Evolutionary conservation across 2,113 vertebrate genomes (phyloP), one percentile per base, ranked within the genome.

Genomic region (Mesocricetus auratus): DNA sequence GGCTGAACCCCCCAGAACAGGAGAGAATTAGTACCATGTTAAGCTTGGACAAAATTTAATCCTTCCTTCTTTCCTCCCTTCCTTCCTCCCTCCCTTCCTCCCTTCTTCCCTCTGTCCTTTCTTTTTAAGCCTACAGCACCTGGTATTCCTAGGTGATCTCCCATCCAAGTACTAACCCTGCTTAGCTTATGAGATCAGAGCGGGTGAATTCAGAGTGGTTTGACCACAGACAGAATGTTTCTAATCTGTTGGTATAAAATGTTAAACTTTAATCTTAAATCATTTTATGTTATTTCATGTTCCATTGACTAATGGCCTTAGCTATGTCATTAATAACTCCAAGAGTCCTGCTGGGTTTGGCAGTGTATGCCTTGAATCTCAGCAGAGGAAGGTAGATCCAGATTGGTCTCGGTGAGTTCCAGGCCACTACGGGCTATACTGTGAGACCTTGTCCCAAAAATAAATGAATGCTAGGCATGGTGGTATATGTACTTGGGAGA

Each of bases 301-400:
- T 94, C 95, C 16, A 60, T 91, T 95, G 73, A 83, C 68, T 96
- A 39, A n/a, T 94, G 60, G 12, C 50, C 50, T 53, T 93, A 56
- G 81, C 8, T 2, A 33, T 93, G 39, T 31, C 53, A 94, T 96
- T 93, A 69, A 39, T 93, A 92, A 62, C 94, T 96, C 47, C 45
- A 11, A 50, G 66, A 17, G 9, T 89, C 17, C 39, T 85, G n/a
- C 58, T 64, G n/a, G 39, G 39, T 64, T 64, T 85, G 58, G 81
- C 4, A 83, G 81, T 39, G 26, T 7, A 39, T 7, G 0, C 79
- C 79, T 33, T 82, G 39, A 60, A 39, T 58, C 53, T 58, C 2
- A n/a, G 4, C 53, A 56, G 78, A 58, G 78, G 53, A 33, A 82
- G 22, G 12, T n/a, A n/a, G n/a, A n/a, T n/a, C 50, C 19, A 56